These are phyloP conservation scores for Clupea harengus DNA, from an alignment of 2,113 vertebrate genomes.

Conservation along the genomic window DNA sequence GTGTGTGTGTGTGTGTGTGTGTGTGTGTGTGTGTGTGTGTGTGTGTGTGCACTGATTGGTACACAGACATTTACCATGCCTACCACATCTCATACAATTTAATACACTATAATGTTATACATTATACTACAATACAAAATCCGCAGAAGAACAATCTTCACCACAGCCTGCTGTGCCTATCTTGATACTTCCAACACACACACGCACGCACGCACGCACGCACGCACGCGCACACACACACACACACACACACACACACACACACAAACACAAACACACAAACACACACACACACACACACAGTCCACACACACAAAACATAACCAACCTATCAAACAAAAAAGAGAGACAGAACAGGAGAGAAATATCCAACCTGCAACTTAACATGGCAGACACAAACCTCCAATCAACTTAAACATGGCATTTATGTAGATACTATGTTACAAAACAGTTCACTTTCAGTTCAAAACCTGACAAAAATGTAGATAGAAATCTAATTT, in stretches of 20 bases:
- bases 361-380: background rate
- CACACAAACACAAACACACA: slow-evolving; percentile 19
- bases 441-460: too few species aligned
- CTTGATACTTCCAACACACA: background rate
- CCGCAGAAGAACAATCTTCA: background rate
- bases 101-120: background rate
- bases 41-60: too few species aligned
- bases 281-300: slow-evolving; percentile 23
- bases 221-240: slow-evolving; percentile 21
- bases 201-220: background rate
- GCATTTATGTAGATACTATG: too few species aligned
- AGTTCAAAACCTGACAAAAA: too few species aligned
- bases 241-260: slow-evolving; percentile 21
- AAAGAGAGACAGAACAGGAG: background rate
- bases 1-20: background rate
- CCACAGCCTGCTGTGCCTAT: background rate
- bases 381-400: too few species aligned
- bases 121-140: background rate
- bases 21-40: background rate
- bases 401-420: too few species aligned
- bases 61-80: background rate
- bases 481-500: too few species aligned
- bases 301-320: background rate
- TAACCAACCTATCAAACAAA: background rate
- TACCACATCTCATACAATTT: background rate